Evolutionary conservation across 2,113 vertebrate species (phyloP), one percentile per base, ranked within the genome.

Genomic region (Aplodontia rufa): DNA sequence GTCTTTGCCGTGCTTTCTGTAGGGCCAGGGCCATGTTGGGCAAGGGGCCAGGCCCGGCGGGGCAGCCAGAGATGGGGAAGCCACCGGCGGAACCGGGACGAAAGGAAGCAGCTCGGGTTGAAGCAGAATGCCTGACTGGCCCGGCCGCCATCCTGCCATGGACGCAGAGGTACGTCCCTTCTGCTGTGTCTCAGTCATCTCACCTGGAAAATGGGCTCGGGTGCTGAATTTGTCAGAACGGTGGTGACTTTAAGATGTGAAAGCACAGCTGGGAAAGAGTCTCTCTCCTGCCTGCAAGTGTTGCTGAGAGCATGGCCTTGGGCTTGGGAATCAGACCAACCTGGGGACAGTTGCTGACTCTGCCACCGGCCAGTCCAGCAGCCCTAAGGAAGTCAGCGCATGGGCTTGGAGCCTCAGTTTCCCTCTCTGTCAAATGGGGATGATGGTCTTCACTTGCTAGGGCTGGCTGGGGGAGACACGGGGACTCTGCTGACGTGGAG

Each of bases 401-500:
- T 9, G 4, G 4, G 49, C 32, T 37, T 19, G 3, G 40, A 22
- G 71, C n/a, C 75, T 95, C 72, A 47, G 28, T 86, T 60, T 90
- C 60, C 32, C 13, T 28, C 8, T 84, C 84, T 45, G 58, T 24
- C 11, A 10, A 35, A 17, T 26, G 74, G 47, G 3, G 8, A 66
- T 14, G 37, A 11, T 14, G 13, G 5, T 11, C 68, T 51, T 64
- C 47, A 13, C 6, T 62, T 76, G 58, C 58, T 8, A 89, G 17
- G 28, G 49, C 35, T 53, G 28, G 35, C 8, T 0, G 17, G 53
- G 24, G 60, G 30, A 47, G 3, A 2, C 58, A 47, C 0, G 13
- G 40, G 12, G n/a, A 32, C 55, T 8, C 5, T 3, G 14, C 14
- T 0, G 7, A 12, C 10, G 8, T 0, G 0, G 42, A 3, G 10